These are phyloP conservation scores for Sinocyclocheilus maitianheensis DNA, from an alignment of 2,113 vertebrate species.

Conservation along the genomic window DNA sequence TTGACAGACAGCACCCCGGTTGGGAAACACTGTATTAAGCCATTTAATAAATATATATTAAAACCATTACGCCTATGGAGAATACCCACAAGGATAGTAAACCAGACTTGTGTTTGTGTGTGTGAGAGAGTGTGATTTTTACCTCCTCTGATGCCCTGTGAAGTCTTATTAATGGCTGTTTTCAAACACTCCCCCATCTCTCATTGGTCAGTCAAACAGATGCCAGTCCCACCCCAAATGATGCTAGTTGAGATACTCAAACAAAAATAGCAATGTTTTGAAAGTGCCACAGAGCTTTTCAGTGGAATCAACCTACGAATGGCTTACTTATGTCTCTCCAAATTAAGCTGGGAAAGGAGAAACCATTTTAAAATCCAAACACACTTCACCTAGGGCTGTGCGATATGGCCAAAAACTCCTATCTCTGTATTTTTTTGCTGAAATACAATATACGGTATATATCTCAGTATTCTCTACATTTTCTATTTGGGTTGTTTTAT, in stretches of 20 bases:
- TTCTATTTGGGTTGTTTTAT: no score
- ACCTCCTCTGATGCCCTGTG: background rate
- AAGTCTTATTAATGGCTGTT: background rate
- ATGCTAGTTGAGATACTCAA: background rate
- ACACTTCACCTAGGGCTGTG: background rate
- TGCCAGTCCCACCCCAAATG: background rate
- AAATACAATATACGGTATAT: no score
- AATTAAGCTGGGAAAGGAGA: background rate
- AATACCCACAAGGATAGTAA: no score
- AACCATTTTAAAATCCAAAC: background rate
- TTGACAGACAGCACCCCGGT: no score
- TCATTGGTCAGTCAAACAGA: background rate
- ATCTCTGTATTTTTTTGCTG: no score
- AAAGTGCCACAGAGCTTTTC: background rate
- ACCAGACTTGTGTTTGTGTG: no score
- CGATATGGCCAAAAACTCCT: no score
- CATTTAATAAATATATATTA: no score
- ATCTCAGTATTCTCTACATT: no score
- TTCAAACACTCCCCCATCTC: background rate
- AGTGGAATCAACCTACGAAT: background rate
- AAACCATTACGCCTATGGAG: no score
- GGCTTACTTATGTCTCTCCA: background rate
- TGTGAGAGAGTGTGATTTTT: background rate
- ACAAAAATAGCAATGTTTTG: conserved; percentile 18
- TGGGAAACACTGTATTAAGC: no score